Conservation (phyloP, 2,888 invertebrate species). For the Gandaritis pyraliata region DNA sequence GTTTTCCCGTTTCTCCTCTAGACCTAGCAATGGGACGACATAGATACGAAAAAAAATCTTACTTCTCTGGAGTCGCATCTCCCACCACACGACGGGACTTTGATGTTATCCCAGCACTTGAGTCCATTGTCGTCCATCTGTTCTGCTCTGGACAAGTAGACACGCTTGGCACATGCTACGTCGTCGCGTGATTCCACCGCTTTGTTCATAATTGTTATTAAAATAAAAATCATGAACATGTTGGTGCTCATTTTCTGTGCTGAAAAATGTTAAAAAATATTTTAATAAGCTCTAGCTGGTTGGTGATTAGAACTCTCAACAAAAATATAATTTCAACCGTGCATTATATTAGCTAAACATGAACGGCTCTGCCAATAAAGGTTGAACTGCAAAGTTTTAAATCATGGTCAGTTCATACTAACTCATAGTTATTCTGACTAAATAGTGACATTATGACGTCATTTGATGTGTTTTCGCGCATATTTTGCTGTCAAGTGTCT, state of each 20-base stretch:
- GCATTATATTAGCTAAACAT: no score
- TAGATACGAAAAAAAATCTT: not conserved
- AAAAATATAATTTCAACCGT: no score
- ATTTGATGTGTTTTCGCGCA: no score
- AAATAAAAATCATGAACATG: conserved; percentile 14
- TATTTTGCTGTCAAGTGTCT: no score
- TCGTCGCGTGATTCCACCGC: conserved; percentile 21
- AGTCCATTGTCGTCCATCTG: conserved; percentile 86
- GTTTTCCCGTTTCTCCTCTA: no score
- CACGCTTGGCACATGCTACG: conserved; percentile 84
- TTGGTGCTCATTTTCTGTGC: conserved; percentile 22
- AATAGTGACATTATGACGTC: no score
- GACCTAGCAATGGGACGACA: no score
- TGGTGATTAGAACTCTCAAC: no score
- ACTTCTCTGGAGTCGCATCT: conserved; percentile 93
- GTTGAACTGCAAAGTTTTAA: no score
- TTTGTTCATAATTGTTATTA: conserved; percentile 19
- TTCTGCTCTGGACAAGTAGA: conserved; percentile 87
- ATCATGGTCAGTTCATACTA: no score
- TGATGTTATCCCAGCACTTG: conserved; percentile 90
- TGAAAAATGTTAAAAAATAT: conserved; percentile 4
- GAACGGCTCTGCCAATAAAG: no score
- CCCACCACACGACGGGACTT: conserved; percentile 92
- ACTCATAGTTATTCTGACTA: no score
- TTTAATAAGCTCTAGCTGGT: not conserved